A percentile compares a stretch with the other conserved stretches of the same genome.
Evolutionary conservation across 2,888 invertebrate genomes (phyloP).

Genomic region (Achlya flavicornis): DNA sequence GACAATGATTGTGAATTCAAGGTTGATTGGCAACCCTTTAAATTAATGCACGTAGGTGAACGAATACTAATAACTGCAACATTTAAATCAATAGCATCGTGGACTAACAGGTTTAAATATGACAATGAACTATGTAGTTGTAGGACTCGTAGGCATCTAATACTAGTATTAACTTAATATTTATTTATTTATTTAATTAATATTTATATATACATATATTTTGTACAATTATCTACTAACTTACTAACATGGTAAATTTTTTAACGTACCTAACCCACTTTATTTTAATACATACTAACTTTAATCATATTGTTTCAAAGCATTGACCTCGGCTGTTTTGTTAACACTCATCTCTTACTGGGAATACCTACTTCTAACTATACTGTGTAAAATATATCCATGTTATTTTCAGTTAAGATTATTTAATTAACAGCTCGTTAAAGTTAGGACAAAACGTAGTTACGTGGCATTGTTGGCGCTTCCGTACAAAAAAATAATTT

Average conservation of each 20-base stretch:
- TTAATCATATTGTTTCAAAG: not conserved
- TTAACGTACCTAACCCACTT: not conserved
- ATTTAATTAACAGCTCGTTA: not conserved
- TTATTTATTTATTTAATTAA: too few relatives aligned
- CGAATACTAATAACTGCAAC: conserved; percentile 13
- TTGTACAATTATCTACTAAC: not conserved
- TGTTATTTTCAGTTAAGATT: not conserved
- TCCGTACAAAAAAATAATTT: not conserved
- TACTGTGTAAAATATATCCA: not conserved
- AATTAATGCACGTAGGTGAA: conserved; percentile 10
- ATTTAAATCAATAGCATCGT: not conserved
- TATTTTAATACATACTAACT: not conserved
- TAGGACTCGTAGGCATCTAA: not conserved
- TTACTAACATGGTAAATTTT: not conserved
- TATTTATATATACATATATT: too few relatives aligned
- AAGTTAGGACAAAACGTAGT: not conserved
- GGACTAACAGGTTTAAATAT: not conserved
- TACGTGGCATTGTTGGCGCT: not conserved
- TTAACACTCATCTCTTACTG: not conserved
- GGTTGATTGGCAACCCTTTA: conserved; percentile 16
- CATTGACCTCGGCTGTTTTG: not conserved
- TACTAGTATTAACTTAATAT: not conserved
- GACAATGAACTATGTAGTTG: not conserved
- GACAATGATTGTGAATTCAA: not conserved
- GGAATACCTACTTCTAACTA: not conserved